Percentiles rank a stretch among this genome's conserved stretches.
These are phyloP conservation scores for Alethe diademata DNA, from an alignment of 2,113 vertebrate genomes.

Conservation along the genomic window DNA sequence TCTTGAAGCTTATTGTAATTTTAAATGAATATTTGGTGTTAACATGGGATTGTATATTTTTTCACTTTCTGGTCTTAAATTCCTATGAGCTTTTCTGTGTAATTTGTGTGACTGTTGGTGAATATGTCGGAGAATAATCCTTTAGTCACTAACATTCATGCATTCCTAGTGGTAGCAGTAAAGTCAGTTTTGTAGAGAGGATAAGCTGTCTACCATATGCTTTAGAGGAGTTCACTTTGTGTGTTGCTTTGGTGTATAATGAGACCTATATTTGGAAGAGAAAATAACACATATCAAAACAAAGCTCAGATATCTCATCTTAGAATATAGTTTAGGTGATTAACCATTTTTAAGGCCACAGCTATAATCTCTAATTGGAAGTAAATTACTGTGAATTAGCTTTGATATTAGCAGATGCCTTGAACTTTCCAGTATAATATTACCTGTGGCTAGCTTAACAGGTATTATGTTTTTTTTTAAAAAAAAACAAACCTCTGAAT, in stretches of 20 bases:
- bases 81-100: not conserved
- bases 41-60: not conserved
- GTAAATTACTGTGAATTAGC: not conserved
- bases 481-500: not conserved
- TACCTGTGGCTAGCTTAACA: not conserved
- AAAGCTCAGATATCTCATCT: not conserved
- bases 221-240: not conserved
- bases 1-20: not conserved
- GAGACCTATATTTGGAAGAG: not conserved
- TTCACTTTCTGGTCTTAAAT: not conserved
- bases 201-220: not conserved
- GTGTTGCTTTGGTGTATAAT: not conserved
- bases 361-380: not conserved
- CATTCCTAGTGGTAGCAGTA: not conserved
- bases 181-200: not conserved
- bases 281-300: not conserved
- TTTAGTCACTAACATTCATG: not conserved
- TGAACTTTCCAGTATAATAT: not conserved
- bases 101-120: not conserved
- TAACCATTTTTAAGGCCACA: not conserved
- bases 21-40: not conserved
- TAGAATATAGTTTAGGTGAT: not conserved
- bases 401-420: not conserved
- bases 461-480: not conserved
- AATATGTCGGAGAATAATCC: not conserved